These are phyloP conservation scores for Pissodes strobi DNA, from an alignment of 1,140 invertebrate species.

Conservation along the genomic window DNA sequence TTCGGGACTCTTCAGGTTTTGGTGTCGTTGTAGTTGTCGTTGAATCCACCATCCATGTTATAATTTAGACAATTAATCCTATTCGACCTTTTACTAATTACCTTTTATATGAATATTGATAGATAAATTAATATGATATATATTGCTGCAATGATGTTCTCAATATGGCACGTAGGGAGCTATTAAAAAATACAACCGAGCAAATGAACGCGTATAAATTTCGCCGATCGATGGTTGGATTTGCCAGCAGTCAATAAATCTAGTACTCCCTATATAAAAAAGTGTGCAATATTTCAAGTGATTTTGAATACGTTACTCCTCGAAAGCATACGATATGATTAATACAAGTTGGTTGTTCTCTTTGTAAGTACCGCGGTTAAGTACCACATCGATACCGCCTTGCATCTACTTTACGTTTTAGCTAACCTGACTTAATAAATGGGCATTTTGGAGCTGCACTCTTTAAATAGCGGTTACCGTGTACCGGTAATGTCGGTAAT, in stretches of 20 bases:
- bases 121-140: too few relatives aligned
- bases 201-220: conserved; percentile 7
- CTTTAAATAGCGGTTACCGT: too few relatives aligned
- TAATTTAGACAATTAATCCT: too few relatives aligned
- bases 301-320: conserved; percentile 35
- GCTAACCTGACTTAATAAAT: conserved; percentile 32
- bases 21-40: too few relatives aligned
- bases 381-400: conserved; percentile 35
- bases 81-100: too few relatives aligned
- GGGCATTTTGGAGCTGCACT: conserved; percentile 18
- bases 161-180: too few relatives aligned
- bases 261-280: conserved; percentile 20
- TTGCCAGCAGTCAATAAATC: conserved; percentile 12
- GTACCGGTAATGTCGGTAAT: too few relatives aligned
- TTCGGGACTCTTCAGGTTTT: too few relatives aligned
- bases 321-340: conserved; percentile 38
- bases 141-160: too few relatives aligned
- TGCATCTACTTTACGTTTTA: conserved; percentile 38
- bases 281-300: conserved; percentile 36
- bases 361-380: conserved; percentile 34
- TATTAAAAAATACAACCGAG: not conserved
- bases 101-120: too few relatives aligned
- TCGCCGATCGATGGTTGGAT: not conserved
- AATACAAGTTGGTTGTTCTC: conserved; percentile 34
- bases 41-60: too few relatives aligned